Conservation (phyloP, 2,888 invertebrate genomes). For the Caenorhabditis imperialis region DNA sequence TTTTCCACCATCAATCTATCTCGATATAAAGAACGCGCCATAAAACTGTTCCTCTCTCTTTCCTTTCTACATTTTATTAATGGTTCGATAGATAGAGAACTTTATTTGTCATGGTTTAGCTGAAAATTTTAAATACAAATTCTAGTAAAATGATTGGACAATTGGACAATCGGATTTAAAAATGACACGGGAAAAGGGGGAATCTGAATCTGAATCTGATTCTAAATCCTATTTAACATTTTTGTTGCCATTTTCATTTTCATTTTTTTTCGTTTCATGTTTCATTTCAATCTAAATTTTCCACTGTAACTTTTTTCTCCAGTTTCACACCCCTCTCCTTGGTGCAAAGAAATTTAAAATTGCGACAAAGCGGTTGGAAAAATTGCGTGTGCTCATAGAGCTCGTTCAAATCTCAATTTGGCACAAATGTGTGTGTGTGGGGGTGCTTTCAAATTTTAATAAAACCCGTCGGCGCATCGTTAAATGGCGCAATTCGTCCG, state of each 20-base stretch:
- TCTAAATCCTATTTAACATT: constrained; percentile 49
- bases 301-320: background rate
- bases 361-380: constrained; percentile 19
- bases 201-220: no score
- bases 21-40: no score
- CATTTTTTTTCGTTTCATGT: constrained; percentile 1
- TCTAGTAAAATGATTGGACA: no score
- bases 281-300: background rate
- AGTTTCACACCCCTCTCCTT: background rate
- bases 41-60: no score
- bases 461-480: constrained; percentile 40
- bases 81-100: no score
- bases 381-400: constrained; percentile 44
- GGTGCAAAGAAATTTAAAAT: constrained; percentile 20
- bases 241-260: constrained; percentile 49
- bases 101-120: no score
- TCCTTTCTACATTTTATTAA: no score
- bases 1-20: no score
- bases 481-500: constrained; percentile 65
- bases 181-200: constrained; percentile 45
- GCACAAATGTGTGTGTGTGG: constrained; percentile 2
- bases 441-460: constrained; percentile 48
- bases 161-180: constrained; percentile 59
- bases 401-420: constrained; percentile 56
- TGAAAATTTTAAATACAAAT: no score